Percentiles rank a stretch among this genome's conserved stretches.
phyloP scores from a whole-genome alignment of 2,888 invertebrate species.

The Caenorhabditis angaria region DNA sequence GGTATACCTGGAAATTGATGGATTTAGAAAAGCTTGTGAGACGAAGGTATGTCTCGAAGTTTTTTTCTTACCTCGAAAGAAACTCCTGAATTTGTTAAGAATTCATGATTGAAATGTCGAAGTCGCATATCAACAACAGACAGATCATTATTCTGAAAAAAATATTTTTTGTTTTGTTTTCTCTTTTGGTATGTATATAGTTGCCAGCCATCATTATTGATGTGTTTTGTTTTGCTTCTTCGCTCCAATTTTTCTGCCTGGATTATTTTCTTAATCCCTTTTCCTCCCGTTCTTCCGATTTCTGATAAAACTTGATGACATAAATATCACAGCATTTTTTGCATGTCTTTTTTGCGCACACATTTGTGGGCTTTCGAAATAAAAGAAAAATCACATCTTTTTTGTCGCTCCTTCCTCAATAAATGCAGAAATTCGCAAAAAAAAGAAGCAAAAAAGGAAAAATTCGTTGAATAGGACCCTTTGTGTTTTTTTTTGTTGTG shows the following conservation, averaged over 20 bases:
- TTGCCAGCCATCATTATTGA: conserved; percentile 8
- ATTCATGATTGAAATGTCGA: conserved; percentile 62
- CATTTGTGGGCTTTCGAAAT: too few species aligned
- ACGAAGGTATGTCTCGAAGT: too few species aligned
- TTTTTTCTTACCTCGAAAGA: conserved; percentile 52
- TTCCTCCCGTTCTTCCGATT: too few species aligned
- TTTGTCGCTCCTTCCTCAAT: background rate
- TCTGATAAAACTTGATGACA: too few species aligned
- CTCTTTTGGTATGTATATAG: background rate
- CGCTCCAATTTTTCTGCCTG: background rate
- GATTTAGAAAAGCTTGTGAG: too few species aligned
- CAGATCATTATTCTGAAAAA: conserved; percentile 48
- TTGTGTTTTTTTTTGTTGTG: background rate
- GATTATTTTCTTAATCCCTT: too few species aligned
- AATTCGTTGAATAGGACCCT: conserved; percentile 5
- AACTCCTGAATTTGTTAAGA: conserved; percentile 59
- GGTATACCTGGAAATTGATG: conserved; percentile 63
- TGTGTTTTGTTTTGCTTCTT: conserved; percentile 8
- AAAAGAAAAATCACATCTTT: background rate
- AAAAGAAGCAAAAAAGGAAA: conserved; percentile 6
- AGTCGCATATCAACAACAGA: conserved; percentile 57
- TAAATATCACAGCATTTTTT: too few species aligned
- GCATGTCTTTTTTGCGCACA: too few species aligned
- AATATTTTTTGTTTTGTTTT: too few species aligned
- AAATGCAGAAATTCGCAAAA: conserved; percentile 10